Evolutionary conservation across 2,888 invertebrate genomes (phyloP).

Genomic region (Drosophila helvetica): DNA sequence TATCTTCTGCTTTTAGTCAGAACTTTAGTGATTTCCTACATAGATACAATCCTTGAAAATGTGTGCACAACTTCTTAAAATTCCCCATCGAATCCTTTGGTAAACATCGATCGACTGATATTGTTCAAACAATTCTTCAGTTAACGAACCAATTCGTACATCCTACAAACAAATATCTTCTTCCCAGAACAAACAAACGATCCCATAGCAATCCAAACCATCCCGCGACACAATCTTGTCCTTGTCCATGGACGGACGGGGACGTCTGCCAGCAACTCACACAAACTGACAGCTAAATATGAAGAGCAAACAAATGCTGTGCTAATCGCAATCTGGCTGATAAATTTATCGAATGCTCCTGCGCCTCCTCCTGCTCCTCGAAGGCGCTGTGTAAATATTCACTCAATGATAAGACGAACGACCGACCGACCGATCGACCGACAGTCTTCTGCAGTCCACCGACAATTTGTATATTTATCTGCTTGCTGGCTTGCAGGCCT

Average conservation of each 20-base stretch:
- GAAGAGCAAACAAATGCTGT: constrained; percentile 44
- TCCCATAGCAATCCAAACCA: neutral
- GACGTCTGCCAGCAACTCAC: constrained; percentile 13
- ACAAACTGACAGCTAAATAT: constrained; percentile 45
- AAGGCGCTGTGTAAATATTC: constrained; percentile 54
- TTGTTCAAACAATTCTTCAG: neutral
- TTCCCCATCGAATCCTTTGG: neutral
- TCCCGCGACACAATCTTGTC: neutral
- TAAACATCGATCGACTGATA: neutral
- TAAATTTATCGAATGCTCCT: constrained; percentile 63
- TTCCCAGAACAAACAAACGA: neutral
- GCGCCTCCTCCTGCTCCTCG: neutral
- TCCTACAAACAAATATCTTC: neutral
- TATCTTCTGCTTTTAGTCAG: neutral
- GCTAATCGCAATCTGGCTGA: constrained; percentile 49
- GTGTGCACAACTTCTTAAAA: neutral
- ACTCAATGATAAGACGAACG: constrained; percentile 60
- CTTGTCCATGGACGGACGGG: constrained; percentile 21
- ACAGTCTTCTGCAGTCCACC: constrained; percentile 2
- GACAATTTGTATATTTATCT: constrained; percentile 63
- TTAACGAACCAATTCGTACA: neutral
- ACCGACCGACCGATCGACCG: constrained; percentile 38
- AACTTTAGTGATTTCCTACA: neutral
- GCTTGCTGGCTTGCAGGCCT: constrained; percentile 38
- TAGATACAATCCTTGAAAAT: neutral